These are phyloP conservation scores for Peromyscus aztecus DNA, from an alignment of 2,797 vertebrate genomes.

Conservation along the genomic window DNA sequence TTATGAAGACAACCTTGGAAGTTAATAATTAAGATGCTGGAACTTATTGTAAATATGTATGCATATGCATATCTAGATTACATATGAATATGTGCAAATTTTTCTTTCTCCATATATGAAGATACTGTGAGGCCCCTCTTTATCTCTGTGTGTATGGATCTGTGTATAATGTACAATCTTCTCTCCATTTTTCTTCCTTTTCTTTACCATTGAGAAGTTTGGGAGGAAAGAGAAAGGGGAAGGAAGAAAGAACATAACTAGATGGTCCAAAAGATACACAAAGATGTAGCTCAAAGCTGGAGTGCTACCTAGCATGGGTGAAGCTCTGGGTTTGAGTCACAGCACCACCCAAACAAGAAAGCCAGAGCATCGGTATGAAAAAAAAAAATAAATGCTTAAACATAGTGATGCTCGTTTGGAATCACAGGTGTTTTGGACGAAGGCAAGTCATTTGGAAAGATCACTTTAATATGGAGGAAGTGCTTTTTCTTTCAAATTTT, in stretches of 20 bases:
- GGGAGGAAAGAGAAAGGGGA: not conserved
- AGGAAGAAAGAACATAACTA: not conserved
- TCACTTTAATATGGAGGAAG: not conserved
- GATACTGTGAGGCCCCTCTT: not conserved
- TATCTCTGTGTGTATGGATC: not conserved
- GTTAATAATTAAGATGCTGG: not conserved
- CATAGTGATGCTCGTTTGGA: not conserved
- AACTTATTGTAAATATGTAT: not conserved
- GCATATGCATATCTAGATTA: not conserved
- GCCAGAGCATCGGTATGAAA: not conserved
- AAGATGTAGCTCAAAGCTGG: no score
- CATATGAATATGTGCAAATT: not conserved
- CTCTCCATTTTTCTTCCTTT: not conserved
- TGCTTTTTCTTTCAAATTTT: not conserved
- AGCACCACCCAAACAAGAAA: not conserved
- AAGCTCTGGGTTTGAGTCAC: not conserved
- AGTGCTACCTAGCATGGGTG: not conserved
- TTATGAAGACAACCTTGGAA: constrained; percentile 46
- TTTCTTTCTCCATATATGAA: not conserved
- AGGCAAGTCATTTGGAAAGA: constrained; percentile 20
- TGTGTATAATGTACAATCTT: not conserved
- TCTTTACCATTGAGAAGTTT: constrained; percentile 31
- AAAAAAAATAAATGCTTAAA: constrained; percentile 47
- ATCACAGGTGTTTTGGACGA: constrained; percentile 10
- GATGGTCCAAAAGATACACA: not conserved